These are phyloP conservation scores for Emydocephalus ijimae DNA, from an alignment of 2,113 vertebrate species.

Conservation along the genomic window DNA sequence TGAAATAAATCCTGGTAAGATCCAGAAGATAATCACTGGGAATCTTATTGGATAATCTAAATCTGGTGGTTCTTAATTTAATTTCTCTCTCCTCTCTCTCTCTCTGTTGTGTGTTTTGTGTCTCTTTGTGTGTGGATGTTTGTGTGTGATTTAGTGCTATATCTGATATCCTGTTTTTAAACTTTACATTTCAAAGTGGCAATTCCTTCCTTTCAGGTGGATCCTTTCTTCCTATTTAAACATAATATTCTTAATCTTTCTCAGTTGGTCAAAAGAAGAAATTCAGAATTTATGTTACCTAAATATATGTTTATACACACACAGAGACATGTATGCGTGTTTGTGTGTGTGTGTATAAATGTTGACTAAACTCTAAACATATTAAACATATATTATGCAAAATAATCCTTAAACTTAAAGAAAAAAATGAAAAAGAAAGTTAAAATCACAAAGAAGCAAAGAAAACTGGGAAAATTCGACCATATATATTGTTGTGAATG, in stretches of 20 bases:
- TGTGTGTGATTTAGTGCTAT: not conserved
- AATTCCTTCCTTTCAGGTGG: not conserved
- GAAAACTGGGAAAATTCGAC: not conserved
- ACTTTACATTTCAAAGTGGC: not conserved
- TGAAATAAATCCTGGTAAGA: not conserved
- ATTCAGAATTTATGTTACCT: not conserved
- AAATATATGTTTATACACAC: too few relatives aligned
- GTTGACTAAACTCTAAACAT: not conserved
- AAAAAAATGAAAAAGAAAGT: not conserved
- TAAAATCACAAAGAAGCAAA: not conserved
- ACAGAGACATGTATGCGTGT: too few relatives aligned
- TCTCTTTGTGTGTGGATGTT: too few relatives aligned
- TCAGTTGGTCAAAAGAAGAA: not conserved
- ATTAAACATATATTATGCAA: not conserved
- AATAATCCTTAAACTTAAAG: not conserved
- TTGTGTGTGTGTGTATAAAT: too few relatives aligned
- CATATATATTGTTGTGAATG: not conserved
- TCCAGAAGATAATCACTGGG: not conserved
- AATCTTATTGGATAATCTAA: not conserved
- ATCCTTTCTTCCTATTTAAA: not conserved
- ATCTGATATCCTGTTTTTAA: not conserved
- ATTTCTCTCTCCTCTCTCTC: not conserved
- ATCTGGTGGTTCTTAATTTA: not conserved
- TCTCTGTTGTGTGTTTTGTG: not conserved
- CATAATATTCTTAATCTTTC: not conserved